Evolutionary conservation across 2,797 vertebrate species (phyloP).

Genomic region (Schizopygopsis malacanthus): DNA sequence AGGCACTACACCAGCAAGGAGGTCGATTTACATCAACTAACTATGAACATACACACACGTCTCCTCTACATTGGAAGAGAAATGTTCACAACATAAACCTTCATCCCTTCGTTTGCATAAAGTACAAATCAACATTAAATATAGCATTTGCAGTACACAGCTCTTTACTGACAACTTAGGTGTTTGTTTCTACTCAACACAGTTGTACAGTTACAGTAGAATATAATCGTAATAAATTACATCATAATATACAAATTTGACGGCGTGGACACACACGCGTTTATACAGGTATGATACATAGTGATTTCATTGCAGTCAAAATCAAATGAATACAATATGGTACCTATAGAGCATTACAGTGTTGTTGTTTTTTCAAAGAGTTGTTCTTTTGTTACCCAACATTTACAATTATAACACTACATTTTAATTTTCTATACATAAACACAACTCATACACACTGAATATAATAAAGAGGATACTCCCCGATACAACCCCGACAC

Average conservation of each 20-base stretch:
- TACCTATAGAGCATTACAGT: conserved; percentile 77
- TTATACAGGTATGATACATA: conserved; percentile 77
- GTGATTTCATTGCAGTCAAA: conserved; percentile 76
- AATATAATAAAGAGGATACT: conserved; percentile 74
- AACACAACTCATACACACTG: conserved; percentile 84
- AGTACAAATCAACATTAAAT: conserved; percentile 73
- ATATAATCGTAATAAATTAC: conserved; percentile 86
- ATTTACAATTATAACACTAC: conserved; percentile 85
- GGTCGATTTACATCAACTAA: conserved; percentile 82
- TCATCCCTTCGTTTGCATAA: conserved; percentile 75
- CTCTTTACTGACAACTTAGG: conserved; percentile 78
- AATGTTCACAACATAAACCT: conserved; percentile 75
- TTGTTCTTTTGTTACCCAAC: conserved; percentile 80
- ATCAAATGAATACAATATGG: conserved; percentile 79
- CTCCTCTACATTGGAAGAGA: conserved; percentile 78
- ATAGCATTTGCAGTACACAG: conserved; percentile 83
- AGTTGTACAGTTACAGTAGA: conserved; percentile 86
- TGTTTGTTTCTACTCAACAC: conserved; percentile 81
- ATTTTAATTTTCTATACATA: conserved; percentile 72
- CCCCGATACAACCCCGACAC: conserved; percentile 57
- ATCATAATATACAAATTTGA: conserved; percentile 87
- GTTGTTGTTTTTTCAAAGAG: conserved; percentile 58
- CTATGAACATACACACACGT: conserved; percentile 79
- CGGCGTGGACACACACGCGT: conserved; percentile 78
- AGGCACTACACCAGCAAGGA: conserved; percentile 86